Evolutionary conservation across 1,140 invertebrate species (phyloP), one percentile per base, ranked within the genome.

Genomic region (Armadillidium nasatum): DNA sequence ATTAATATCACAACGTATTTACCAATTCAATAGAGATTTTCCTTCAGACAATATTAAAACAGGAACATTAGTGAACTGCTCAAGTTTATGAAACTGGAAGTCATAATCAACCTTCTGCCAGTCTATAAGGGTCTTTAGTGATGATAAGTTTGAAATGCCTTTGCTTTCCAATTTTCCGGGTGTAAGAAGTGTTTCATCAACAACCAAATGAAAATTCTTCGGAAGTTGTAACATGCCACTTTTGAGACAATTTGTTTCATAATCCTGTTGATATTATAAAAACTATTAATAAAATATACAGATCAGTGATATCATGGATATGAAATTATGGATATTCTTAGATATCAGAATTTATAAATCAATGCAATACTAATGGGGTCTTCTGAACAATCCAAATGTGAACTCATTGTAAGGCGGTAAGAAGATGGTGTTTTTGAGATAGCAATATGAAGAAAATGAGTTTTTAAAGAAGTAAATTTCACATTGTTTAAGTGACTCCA

Each of bases 51-150:
- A 83, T 72, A 94, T 88, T 6, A 97, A 84, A 23, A 94, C 88
- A 10, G 91, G 88, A 80, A 96, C 89, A 86, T 97, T 91, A 1
- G 91, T 90, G 67, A 91, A 88, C 83, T 92, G 94, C 67, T 93
- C 90, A 83, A 95, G 89, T 72, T 88, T 87, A 82, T 95, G 95
- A 86, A 89, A 96, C 82, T 91, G 89, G 84, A 96, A 97, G 84
- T 97, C 92, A 82, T 95, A 97, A 75, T 90, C 88, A 0, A 94
- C 85, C 85, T 90, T 91, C 85, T 97, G 94, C 82, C 88, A 88
- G 74, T 86, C 88, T 33, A 96, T 91, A 15, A 94, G 79, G 76
- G 91, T 88, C 0, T 87, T 88, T 0, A 97, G 83, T 10, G 93
- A 90, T 45, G 85, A 85, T 10, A 89, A 82, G 82, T 89, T 90